These are phyloP conservation scores for Goniozus legneri DNA, from an alignment of 1,140 invertebrate species.

Conservation along the genomic window DNA sequence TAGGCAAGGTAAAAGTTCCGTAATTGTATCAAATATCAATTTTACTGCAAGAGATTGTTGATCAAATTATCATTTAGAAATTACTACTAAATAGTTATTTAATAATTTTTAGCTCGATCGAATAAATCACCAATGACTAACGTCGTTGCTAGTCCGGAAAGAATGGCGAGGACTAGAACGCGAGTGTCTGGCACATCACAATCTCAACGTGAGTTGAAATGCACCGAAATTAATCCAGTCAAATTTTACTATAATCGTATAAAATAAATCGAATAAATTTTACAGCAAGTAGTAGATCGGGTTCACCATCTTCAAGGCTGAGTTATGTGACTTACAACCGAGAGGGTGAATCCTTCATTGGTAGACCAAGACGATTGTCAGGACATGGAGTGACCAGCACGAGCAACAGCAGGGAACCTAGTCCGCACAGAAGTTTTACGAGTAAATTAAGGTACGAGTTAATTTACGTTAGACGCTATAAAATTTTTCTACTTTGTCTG, in stretches of 20 bases:
- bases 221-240: constrained; percentile 4
- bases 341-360: constrained; percentile 43
- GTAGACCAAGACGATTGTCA: constrained; percentile 41
- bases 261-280: constrained; percentile 17
- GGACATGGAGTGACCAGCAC: constrained; percentile 45
- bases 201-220: constrained; percentile 80
- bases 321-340: constrained; percentile 66
- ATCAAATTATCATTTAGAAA: neutral
- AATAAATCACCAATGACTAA: constrained; percentile 57
- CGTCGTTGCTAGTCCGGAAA: constrained; percentile 59
- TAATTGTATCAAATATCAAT: no score
- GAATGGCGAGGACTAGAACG: constrained; percentile 62
- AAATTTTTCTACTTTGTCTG: no score
- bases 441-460: constrained; percentile 38
- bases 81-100: no score
- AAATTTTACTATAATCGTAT: neutral
- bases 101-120: constrained; percentile 62
- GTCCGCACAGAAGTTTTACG: constrained; percentile 56
- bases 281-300: constrained; percentile 78
- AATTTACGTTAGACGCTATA: neutral
- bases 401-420: constrained; percentile 62
- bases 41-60: neutral
- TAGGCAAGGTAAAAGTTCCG: constrained; percentile 38
- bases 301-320: constrained; percentile 79
- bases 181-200: constrained; percentile 74